Conservation (phyloP, 2,113 vertebrate species). For the Agapornis roseicollis region DNA sequence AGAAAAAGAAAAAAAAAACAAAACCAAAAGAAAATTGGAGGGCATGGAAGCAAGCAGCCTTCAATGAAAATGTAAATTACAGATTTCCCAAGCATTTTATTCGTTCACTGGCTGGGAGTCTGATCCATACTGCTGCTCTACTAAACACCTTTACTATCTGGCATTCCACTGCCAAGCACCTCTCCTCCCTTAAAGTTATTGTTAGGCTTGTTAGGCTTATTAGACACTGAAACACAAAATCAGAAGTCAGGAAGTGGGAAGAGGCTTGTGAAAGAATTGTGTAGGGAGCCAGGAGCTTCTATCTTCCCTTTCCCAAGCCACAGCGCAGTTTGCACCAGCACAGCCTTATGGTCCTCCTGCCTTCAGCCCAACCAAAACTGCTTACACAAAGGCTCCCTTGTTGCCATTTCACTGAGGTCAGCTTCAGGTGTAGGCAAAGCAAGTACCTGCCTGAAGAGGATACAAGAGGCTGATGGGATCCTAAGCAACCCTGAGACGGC, state of each 20-base stretch:
- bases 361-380: neutral
- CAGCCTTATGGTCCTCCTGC: neutral
- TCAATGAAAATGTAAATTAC: neutral
- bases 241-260: neutral
- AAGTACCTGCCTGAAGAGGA: neutral
- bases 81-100: neutral
- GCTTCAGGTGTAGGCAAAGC: neutral
- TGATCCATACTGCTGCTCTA: neutral
- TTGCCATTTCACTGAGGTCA: neutral
- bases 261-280: neutral
- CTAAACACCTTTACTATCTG: neutral
- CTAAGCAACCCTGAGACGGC: neutral
- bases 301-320: neutral
- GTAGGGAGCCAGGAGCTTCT: neutral
- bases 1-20: neutral
- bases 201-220: neutral
- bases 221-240: neutral
- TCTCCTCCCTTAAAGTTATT: neutral
- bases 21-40: accelerated
- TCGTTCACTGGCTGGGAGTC: neutral
- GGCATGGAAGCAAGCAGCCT: neutral
- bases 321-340: neutral
- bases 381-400: neutral
- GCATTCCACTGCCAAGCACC: neutral
- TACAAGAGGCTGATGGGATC: neutral